Evolutionary conservation across 37 sponge, comb jelly and placozoan genomes (phyloP).

Genomic region (Tethya wilhelma): DNA sequence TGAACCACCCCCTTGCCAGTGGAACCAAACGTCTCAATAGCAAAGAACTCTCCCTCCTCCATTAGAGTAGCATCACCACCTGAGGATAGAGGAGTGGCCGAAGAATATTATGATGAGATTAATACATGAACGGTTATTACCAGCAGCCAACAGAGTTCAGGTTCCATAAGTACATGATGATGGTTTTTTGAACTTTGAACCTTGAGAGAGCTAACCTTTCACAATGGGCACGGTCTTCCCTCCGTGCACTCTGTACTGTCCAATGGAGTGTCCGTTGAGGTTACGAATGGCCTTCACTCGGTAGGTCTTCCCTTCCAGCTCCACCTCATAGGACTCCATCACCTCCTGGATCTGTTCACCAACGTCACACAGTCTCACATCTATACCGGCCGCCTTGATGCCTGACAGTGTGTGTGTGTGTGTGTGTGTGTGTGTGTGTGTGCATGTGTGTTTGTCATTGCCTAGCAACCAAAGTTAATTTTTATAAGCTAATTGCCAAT

Average conservation of each 20-base stretch:
- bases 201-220: constrained; percentile 80
- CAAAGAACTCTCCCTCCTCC: constrained; percentile 99
- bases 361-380: constrained; percentile 94
- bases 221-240: constrained; percentile 99
- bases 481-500: not conserved
- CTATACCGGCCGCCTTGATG: constrained; percentile 91
- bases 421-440: not conserved
- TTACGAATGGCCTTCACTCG: constrained; percentile 76
- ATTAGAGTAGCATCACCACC: constrained; percentile 87
- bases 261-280: constrained; percentile 83
- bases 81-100: not conserved
- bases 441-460: too few relatives aligned
- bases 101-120: too few relatives aligned
- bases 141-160: too few relatives aligned
- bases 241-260: constrained; percentile 93
- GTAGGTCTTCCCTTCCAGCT: constrained; percentile 92
- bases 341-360: constrained; percentile 97
- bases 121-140: too few relatives aligned
- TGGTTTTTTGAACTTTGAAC: too few relatives aligned
- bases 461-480: too few relatives aligned
- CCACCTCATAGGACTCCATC: constrained; percentile 98
- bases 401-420: constrained; percentile 33
- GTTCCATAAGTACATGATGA: too few relatives aligned
- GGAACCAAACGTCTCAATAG: constrained; percentile 98
- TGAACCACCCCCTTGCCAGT: constrained; percentile 95